Evolutionary conservation across 1,140 invertebrate genomes (phyloP), one percentile per base, ranked within the genome.

Genomic region (Cylas formicarius): DNA sequence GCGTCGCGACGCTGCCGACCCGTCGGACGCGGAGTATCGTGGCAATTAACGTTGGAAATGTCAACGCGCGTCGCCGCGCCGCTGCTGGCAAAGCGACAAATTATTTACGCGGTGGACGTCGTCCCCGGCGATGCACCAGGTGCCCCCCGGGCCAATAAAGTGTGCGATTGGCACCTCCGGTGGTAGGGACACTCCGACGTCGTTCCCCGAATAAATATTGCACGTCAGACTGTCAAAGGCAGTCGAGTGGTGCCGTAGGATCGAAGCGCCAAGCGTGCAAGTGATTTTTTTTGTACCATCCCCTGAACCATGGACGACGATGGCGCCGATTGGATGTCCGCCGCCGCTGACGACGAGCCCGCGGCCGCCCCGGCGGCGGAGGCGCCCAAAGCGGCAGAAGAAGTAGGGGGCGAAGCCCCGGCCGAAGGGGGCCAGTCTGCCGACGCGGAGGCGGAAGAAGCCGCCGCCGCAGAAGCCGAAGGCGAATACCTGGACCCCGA

Each of bases 401-500:
- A 39, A 11, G 65, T 57, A 34, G 55, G 59, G 14, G 66, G 61
- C 16, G 55, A 53, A 37, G 70, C 62, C 23, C 61, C 58, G 20
- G 66, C 64, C 49, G 61, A 64, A 28, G 66, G 61, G 49, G 63
- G 24, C 24, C 7, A 16, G 28, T 31, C 18, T 10, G 10, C 11
- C 6, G 67, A 66, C 9, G 48, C 53, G 47, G 7, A 42, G 32
- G 37, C 43, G n/a, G 48, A 39, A 14, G 56, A 54, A 40, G 53
- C 49, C 44, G 57, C 55, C 35, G 40, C 37, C 22, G 48, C 54
- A 37, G 67, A 69, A 50, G 70, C 72, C 8, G 72, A 74, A 47
- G 74, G 76, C 20, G 62, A 78, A 62, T 61, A 64, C 68, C 69
- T 68, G 70, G 67, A 72, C 74, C 67, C 69, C 64, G 66, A 64